Conservation (phyloP, 2,888 invertebrate genomes). For the Lumbricus terrestris region DNA sequence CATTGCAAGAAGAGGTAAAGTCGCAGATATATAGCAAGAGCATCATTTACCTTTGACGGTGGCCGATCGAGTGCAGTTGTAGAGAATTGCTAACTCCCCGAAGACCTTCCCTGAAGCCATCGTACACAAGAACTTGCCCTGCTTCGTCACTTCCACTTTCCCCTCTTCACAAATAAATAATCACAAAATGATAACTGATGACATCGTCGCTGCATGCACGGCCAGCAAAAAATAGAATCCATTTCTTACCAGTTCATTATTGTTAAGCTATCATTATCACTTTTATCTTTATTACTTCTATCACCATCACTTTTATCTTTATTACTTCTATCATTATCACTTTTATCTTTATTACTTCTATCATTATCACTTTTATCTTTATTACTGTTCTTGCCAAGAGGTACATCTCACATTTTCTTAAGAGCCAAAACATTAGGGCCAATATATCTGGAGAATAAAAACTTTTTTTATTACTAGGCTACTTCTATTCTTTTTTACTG, state of each 20-base stretch:
- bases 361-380: too few species aligned
- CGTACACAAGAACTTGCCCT: slow-evolving; percentile 69
- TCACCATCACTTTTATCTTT: too few species aligned
- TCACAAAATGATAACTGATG: not conserved
- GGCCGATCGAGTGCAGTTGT: slow-evolving; percentile 97
- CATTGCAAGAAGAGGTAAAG: not conserved
- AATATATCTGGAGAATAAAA: too few species aligned
- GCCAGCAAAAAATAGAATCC: not conserved
- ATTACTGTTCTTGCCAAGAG: too few species aligned
- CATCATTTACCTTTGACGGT: slow-evolving; percentile 70
- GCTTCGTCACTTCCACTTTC: slow-evolving; percentile 65
- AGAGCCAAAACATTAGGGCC: too few species aligned
- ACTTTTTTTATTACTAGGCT: too few species aligned
- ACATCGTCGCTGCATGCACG: not conserved
- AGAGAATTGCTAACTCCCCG: slow-evolving; percentile 95
- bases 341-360: too few species aligned
- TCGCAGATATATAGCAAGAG: not conserved
- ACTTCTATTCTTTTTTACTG: too few species aligned
- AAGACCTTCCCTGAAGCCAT: slow-evolving; percentile 94
- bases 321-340: too few species aligned
- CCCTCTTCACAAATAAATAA: slow-evolving; percentile 75
- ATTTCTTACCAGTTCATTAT: not conserved
- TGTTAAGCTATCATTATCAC: too few species aligned
- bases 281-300: too few species aligned
- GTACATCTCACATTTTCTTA: too few species aligned